A percentile compares a stretch with the other conserved stretches of the same genome.
These are phyloP conservation scores for Phalanger gymnotis DNA, from an alignment of 2,797 vertebrate species.

Conservation along the genomic window DNA sequence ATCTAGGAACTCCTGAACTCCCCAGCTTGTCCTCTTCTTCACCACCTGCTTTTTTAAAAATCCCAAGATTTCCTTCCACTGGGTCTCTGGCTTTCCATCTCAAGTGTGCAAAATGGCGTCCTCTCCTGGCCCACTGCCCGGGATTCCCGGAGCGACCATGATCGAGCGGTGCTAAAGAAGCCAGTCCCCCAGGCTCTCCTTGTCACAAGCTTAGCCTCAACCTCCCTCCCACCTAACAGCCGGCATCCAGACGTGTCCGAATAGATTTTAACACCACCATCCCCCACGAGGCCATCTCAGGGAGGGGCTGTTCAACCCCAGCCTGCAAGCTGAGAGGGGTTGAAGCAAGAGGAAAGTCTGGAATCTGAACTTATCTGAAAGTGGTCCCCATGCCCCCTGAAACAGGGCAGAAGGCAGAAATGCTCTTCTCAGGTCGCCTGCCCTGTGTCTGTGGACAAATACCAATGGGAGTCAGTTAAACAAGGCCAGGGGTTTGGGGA, in stretches of 20 bases:
- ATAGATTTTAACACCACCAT: not conserved
- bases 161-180: conserved; percentile 50
- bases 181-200: conserved; percentile 58
- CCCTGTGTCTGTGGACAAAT: not conserved
- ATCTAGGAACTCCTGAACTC: not conserved
- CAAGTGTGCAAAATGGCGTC: conserved; percentile 52
- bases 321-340: not conserved
- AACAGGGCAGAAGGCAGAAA: not conserved
- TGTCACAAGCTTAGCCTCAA: not conserved
- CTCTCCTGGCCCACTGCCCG: conserved; percentile 35
- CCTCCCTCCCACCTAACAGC: not conserved
- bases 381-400: not conserved
- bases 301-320: not conserved
- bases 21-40: not conserved
- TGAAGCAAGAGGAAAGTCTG: not conserved
- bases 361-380: not conserved
- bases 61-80: not conserved
- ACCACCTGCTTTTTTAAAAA: not conserved
- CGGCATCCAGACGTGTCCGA: not conserved
- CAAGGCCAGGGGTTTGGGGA: not conserved
- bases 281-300: too few species aligned
- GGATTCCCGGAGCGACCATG: conserved; percentile 39
- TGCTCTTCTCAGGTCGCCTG: not conserved
- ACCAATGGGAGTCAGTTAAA: not conserved
- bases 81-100: not conserved